Evolutionary conservation across 2,888 invertebrate species (phyloP).

Genomic region (Baronia brevicornis): DNA sequence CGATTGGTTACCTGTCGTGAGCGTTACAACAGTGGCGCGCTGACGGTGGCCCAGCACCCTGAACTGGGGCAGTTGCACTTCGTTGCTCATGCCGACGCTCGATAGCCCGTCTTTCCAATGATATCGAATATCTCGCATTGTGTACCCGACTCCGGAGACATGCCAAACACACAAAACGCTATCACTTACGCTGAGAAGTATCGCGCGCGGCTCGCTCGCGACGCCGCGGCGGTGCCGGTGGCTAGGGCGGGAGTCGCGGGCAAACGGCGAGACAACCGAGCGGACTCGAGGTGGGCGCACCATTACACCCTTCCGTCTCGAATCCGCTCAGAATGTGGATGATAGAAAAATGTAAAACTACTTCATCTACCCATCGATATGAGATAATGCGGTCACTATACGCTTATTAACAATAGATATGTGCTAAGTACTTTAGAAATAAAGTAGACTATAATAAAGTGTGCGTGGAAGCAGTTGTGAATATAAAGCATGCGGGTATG

Average conservation of each 20-base stretch:
- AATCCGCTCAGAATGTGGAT: constrained; percentile 41
- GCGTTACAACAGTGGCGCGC: constrained; percentile 94
- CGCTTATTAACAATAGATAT: constrained; percentile 8
- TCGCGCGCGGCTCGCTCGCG: constrained; percentile 39
- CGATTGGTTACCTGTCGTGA: constrained; percentile 90
- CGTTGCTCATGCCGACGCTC: constrained; percentile 96
- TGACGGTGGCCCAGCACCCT: constrained; percentile 97
- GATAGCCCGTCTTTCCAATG: constrained; percentile 95
- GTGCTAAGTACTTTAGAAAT: constrained; percentile 4
- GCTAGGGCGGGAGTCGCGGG: constrained; percentile 39
- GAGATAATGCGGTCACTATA: constrained; percentile 23
- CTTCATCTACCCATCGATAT: constrained; percentile 31
- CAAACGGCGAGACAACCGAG: constrained; percentile 37
- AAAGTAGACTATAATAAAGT: constrained; percentile 11
- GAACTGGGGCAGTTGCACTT: constrained; percentile 97
- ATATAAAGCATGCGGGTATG: constrained; percentile 12
- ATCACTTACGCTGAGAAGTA: constrained; percentile 73
- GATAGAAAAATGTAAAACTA: constrained; percentile 62
- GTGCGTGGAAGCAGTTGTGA: constrained; percentile 14
- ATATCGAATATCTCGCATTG: constrained; percentile 98
- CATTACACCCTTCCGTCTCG: constrained; percentile 23
- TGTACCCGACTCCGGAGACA: constrained; percentile 92
- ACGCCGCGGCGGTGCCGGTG: constrained; percentile 39
- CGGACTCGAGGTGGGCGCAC: constrained; percentile 30
- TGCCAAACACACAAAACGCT: constrained; percentile 76